phyloP scores from a whole-genome alignment of 2,113 vertebrate species.

The Gallinago undulata region DNA sequence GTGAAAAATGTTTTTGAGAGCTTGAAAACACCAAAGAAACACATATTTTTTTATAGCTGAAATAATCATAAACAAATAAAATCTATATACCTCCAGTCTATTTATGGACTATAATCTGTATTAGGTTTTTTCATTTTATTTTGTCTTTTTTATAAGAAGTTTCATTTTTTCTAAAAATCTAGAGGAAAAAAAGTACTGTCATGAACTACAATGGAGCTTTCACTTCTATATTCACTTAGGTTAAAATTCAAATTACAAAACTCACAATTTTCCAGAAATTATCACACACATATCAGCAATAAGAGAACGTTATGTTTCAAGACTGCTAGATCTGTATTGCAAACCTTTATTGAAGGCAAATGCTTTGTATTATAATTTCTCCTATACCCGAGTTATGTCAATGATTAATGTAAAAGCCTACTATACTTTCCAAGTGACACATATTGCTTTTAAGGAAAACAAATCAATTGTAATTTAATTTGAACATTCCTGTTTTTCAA shows the following conservation, averaged over 20 bases:
- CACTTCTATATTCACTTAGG: not conserved
- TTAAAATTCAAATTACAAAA: not conserved
- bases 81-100: not conserved
- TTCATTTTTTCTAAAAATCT: not conserved
- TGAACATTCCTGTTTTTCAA: not conserved
- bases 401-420: not conserved
- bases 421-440: not conserved
- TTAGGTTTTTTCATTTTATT: not conserved
- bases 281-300: not conserved
- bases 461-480: not conserved
- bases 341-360: not conserved
- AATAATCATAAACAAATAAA: slow-evolving; percentile 1
- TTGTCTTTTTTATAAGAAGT: not conserved
- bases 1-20: slow-evolving; percentile 28
- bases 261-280: not conserved
- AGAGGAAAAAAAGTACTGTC: accelerated
- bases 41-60: not conserved
- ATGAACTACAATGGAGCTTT: not conserved
- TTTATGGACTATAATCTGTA: not conserved
- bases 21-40: slow-evolving; percentile 4
- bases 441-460: not conserved
- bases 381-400: not conserved
- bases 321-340: not conserved
- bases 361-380: not conserved
- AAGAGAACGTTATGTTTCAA: not conserved